phyloP scores from a whole-genome alignment of 2,888 invertebrate species.

The Amiota mariae region DNA sequence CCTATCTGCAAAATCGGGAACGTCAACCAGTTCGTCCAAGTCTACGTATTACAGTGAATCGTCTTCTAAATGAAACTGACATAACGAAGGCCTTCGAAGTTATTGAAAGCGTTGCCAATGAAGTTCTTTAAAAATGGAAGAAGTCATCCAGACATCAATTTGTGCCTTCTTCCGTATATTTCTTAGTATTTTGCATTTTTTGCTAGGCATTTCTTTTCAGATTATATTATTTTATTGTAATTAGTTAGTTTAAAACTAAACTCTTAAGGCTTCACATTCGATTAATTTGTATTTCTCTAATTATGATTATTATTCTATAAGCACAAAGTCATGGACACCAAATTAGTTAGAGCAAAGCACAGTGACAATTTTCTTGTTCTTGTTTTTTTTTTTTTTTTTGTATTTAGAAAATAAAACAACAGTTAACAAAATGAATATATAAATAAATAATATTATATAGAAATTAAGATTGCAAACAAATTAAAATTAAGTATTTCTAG shows the following conservation, averaged over 20 bases:
- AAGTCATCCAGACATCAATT: neutral
- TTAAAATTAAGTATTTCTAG: too few relatives aligned
- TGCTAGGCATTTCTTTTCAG: neutral
- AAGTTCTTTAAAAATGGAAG: conserved; percentile 62
- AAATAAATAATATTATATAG: too few relatives aligned
- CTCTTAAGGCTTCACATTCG: conserved; percentile 7
- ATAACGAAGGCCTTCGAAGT: conserved; percentile 74
- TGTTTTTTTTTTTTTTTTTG: too few relatives aligned
- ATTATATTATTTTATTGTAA: neutral
- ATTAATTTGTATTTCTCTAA: neutral
- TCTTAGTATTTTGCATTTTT: conserved; percentile 1
- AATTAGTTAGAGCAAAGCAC: neutral
- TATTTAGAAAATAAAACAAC: too few relatives aligned
- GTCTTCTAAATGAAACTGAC: conserved; percentile 78
- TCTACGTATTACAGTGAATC: conserved; percentile 82
- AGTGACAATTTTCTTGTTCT: too few relatives aligned
- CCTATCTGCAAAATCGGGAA: conserved; percentile 82
- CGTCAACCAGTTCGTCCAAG: conserved; percentile 80
- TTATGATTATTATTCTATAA: conserved; percentile 16
- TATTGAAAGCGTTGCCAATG: conserved; percentile 72
- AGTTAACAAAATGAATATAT: too few relatives aligned
- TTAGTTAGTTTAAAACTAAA: neutral
- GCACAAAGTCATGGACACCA: neutral
- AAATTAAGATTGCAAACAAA: too few relatives aligned
- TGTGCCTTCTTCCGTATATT: neutral